A percentile compares a stretch with the other conserved stretches of the same genome.
phyloP scores from a whole-genome alignment of 2,888 invertebrate species.

The Pomacea canaliculata region DNA sequence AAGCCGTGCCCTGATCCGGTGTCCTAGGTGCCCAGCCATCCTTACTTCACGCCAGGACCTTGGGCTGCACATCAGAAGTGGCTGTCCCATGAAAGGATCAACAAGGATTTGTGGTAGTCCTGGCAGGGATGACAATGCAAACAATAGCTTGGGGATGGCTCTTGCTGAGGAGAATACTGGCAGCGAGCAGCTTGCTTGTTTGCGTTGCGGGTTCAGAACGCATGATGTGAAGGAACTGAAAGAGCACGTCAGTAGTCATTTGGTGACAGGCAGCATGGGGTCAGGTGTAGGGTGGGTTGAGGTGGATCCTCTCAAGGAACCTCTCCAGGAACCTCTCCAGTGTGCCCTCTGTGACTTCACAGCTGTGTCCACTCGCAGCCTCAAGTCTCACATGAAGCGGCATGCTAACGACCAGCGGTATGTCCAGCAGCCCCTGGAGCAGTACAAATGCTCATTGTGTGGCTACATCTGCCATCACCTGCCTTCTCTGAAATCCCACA shows the following conservation, averaged over 20 bases:
- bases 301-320: slow-evolving; percentile 36
- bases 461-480: slow-evolving; percentile 69
- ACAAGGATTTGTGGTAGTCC: neutral
- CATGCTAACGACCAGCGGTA: slow-evolving; percentile 67
- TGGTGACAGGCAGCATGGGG: no score
- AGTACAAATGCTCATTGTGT: slow-evolving; percentile 69
- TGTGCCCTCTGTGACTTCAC: slow-evolving; percentile 66
- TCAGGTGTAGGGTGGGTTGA: neutral
- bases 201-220: slow-evolving; percentile 53
- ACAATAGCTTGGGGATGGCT: neutral
- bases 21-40: slow-evolving; percentile 13
- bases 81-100: neutral
- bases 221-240: slow-evolving; percentile 45
- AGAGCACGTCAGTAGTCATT: slow-evolving; percentile 40
- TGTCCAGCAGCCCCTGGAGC: slow-evolving; percentile 67
- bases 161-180: neutral
- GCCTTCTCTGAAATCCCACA: slow-evolving; percentile 68
- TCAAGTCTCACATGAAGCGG: slow-evolving; percentile 69
- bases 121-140: neutral
- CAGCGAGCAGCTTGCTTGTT: slow-evolving; percentile 36
- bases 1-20: slow-evolving; percentile 10
- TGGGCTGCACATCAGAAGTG: slow-evolving; percentile 4
- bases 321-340: slow-evolving; percentile 48
- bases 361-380: slow-evolving; percentile 63
- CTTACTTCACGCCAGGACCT: slow-evolving; percentile 13